phyloP scores from a whole-genome alignment of 2,888 invertebrate genomes.

The Arctia plantaginis region DNA sequence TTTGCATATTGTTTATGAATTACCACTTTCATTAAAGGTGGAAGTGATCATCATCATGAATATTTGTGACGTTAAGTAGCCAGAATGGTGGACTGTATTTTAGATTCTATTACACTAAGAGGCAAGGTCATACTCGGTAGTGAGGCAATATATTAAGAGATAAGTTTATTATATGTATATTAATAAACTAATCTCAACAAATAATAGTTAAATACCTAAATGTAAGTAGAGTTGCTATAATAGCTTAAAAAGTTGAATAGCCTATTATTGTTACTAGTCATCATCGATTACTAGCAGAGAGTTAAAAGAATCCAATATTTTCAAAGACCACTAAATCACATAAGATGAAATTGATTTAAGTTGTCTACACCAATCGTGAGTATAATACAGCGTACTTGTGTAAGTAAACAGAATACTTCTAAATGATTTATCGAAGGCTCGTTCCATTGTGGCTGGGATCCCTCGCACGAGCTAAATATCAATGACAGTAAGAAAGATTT shows the following conservation, averaged over 20 bases:
- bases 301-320: neutral
- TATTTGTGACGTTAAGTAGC: neutral
- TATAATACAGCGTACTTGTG: constrained; percentile 53
- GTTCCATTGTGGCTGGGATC: constrained; percentile 66
- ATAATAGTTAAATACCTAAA: neutral
- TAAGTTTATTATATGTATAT: no score
- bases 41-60: neutral
- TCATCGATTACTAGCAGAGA: neutral
- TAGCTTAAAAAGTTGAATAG: neutral
- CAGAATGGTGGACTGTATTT: no score
- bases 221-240: neutral
- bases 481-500: constrained; percentile 84
- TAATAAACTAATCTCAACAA: neutral
- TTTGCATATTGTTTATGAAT: neutral
- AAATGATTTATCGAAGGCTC: constrained; percentile 77
- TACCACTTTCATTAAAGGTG: neutral
- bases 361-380: constrained; percentile 41
- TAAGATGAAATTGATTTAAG: constrained; percentile 36
- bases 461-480: constrained; percentile 79
- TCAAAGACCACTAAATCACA: constrained; percentile 13
- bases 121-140: no score
- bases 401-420: constrained; percentile 72
- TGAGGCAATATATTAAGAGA: no score
- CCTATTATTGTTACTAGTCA: neutral
- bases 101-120: no score